A percentile compares a stretch with the other conserved stretches of the same genome.
These are phyloP conservation scores for Cercopithecus hamlyni DNA, from an alignment of 2,797 vertebrate genomes.

Conservation along the genomic window DNA sequence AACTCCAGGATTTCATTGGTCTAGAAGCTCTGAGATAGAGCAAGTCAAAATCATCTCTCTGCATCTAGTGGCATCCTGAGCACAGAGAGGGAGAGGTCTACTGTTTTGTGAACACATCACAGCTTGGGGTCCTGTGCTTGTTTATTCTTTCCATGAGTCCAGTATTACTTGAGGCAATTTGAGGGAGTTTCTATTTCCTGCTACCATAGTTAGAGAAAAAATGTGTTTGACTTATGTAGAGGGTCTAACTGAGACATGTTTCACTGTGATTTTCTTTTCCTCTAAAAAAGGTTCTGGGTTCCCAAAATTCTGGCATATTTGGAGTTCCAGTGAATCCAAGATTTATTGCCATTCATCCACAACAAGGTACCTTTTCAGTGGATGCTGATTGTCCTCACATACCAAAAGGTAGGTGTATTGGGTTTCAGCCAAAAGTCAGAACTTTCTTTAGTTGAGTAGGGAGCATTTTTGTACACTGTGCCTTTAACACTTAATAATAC, in stretches of 20 bases:
- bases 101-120: not conserved
- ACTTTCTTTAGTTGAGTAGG: not conserved
- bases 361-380: not conserved
- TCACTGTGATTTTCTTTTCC: constrained; percentile 20
- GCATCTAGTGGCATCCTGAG: not conserved
- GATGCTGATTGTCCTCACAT: not conserved
- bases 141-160: not conserved
- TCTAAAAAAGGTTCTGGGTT: not conserved
- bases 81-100: not conserved
- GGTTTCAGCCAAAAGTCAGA: not conserved
- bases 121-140: not conserved
- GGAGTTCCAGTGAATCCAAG: not conserved
- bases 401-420: not conserved
- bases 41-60: not conserved
- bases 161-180: not conserved
- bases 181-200: not conserved
- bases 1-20: not conserved
- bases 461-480: not conserved
- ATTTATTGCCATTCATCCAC: not conserved
- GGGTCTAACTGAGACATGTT: not conserved
- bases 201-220: not conserved
- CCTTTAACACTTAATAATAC: not conserved
- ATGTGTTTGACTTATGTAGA: not conserved
- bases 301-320: not conserved
- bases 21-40: not conserved